These are phyloP conservation scores for Microcebus griseorufus DNA, from an alignment of 2,113 vertebrate species.

Conservation along the genomic window DNA sequence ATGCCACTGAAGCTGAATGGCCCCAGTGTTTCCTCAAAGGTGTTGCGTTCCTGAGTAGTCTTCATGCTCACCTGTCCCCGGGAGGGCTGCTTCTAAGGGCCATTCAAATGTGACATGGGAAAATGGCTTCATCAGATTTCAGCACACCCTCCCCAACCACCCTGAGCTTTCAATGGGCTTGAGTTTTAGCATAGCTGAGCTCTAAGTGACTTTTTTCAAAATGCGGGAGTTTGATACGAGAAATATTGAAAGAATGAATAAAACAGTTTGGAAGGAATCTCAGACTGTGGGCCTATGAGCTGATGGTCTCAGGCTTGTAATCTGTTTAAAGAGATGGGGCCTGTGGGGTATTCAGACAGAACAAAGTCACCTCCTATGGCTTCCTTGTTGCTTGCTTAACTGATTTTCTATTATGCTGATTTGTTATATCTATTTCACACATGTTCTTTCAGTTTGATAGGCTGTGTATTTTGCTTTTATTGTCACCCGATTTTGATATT, in stretches of 20 bases:
- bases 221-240: slow-evolving; percentile 59
- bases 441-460: slow-evolving; percentile 57
- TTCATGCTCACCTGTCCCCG: background rate
- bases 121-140: slow-evolving; percentile 54
- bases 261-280: slow-evolving; percentile 69
- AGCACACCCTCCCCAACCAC: background rate
- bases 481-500: background rate
- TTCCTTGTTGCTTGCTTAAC: slow-evolving; percentile 73
- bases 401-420: slow-evolving; percentile 78
- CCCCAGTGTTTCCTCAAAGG: background rate
- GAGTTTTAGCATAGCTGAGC: slow-evolving; percentile 52
- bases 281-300: slow-evolving; percentile 53
- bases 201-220: slow-evolving; percentile 64
- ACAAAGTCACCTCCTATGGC: slow-evolving; percentile 68
- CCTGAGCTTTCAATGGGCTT: slow-evolving; percentile 35
- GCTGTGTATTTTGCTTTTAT: slow-evolving; percentile 55
- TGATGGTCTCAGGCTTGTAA: slow-evolving; percentile 63
- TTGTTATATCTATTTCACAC: slow-evolving; percentile 75
- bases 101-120: slow-evolving; percentile 38
- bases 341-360: slow-evolving; percentile 63
- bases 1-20: fast-evolving
- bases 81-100: slow-evolving; percentile 20
- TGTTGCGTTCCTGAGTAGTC: background rate
- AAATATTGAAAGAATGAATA: slow-evolving; percentile 72
- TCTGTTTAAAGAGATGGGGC: slow-evolving; percentile 62